phyloP scores from a whole-genome alignment of 1,140 invertebrate genomes.

The Grapholita molesta region DNA sequence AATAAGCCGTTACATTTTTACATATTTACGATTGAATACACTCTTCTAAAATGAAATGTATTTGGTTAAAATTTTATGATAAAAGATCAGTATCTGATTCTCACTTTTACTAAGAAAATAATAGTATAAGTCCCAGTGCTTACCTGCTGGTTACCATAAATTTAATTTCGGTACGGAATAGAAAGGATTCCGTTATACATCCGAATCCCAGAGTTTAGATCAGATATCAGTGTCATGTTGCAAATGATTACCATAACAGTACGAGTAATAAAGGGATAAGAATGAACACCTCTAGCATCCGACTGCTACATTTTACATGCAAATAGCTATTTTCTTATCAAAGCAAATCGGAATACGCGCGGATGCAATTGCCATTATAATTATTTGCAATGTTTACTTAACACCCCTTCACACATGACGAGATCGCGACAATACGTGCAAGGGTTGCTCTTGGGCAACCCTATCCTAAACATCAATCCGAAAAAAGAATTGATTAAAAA shows the following conservation, averaged over 20 bases:
- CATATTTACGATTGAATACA: too few relatives aligned
- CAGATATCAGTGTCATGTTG: slow-evolving; percentile 74
- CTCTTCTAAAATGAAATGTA: too few relatives aligned
- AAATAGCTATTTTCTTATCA: slow-evolving; percentile 67
- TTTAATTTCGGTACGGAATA: neutral
- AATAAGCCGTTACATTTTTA: too few relatives aligned
- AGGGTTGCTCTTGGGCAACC: slow-evolving; percentile 41
- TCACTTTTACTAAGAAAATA: neutral
- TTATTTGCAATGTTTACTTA: slow-evolving; percentile 80
- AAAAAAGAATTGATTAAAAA: slow-evolving; percentile 34
- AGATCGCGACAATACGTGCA: slow-evolving; percentile 62
- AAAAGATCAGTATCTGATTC: neutral
- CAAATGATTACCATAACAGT: slow-evolving; percentile 69
- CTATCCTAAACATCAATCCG: slow-evolving; percentile 3
- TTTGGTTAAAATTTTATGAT: neutral
- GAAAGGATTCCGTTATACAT: slow-evolving; percentile 1
- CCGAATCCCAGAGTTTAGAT: slow-evolving; percentile 58
- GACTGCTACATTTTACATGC: slow-evolving; percentile 58
- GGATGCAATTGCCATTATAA: slow-evolving; percentile 75
- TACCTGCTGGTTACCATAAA: neutral
- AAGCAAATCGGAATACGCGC: slow-evolving; percentile 46
- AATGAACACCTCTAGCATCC: slow-evolving; percentile 51
- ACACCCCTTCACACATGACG: slow-evolving; percentile 78
- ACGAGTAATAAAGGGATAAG: slow-evolving; percentile 48
- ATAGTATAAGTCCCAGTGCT: neutral